Evolutionary conservation across 2,888 invertebrate species (phyloP).

Genomic region (Tipula lateralis): DNA sequence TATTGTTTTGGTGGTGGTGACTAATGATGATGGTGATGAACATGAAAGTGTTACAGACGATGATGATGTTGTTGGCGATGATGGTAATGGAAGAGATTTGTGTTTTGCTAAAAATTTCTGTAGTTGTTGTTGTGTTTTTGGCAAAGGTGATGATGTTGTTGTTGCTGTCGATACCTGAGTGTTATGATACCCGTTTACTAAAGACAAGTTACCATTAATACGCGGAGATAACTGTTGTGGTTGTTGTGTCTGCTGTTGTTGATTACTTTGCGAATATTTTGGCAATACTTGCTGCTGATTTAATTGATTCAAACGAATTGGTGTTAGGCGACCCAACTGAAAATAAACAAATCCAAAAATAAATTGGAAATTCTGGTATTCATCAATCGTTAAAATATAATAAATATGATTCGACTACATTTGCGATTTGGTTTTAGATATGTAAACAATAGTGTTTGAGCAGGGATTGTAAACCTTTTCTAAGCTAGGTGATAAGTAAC

Average conservation of each 20-base stretch:
- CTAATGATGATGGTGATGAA: not conserved
- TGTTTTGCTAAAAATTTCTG: not conserved
- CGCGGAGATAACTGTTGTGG: conserved; percentile 25
- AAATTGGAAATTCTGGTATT: not conserved
- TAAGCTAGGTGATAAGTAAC: not conserved
- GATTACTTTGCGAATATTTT: not conserved
- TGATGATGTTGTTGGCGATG: not conserved
- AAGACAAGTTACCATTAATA: conserved; percentile 15
- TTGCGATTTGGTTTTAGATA: not conserved
- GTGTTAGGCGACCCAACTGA: conserved; percentile 35
- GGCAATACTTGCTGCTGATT: not conserved
- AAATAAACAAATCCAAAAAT: not conserved
- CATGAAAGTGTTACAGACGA: not conserved
- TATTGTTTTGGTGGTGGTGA: not conserved
- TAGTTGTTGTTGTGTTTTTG: conserved; percentile 6
- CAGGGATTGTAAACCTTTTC: not conserved
- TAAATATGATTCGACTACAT: not conserved
- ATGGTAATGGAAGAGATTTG: conserved; percentile 2
- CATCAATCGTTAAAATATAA: not conserved
- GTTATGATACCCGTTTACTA: conserved; percentile 26
- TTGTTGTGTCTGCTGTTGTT: conserved; percentile 41
- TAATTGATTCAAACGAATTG: conserved; percentile 31
- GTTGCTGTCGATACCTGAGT: not conserved
- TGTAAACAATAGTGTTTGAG: not conserved
- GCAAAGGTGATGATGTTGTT: not conserved